Evolutionary conservation across 2,888 invertebrate genomes (phyloP).

Genomic region (Drosophila formosana): DNA sequence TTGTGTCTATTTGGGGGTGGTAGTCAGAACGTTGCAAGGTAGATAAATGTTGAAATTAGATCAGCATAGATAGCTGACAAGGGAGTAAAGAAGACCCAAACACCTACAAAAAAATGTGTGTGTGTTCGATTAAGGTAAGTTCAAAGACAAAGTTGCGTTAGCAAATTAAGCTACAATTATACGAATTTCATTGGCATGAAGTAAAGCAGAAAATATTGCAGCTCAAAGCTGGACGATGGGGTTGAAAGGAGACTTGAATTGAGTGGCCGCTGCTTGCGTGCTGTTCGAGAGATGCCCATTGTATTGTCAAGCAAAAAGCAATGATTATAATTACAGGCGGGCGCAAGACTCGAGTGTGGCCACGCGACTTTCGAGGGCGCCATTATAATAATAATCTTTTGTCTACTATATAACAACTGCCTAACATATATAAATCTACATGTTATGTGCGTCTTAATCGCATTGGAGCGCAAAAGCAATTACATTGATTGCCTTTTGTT

Average conservation of each 20-base stretch:
- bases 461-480: constrained; percentile 47
- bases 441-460: constrained; percentile 4
- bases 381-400: constrained; percentile 29
- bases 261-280: constrained; percentile 60
- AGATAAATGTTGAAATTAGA: constrained; percentile 75
- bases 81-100: constrained; percentile 22
- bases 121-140: constrained; percentile 12
- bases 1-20: constrained; percentile 58
- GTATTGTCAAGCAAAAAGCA: constrained; percentile 37
- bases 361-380: constrained; percentile 58
- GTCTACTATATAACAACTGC: background rate
- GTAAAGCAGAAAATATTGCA: background rate
- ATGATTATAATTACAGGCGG: constrained; percentile 70
- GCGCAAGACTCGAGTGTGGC: constrained; percentile 52
- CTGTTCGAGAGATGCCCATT: constrained; percentile 48
- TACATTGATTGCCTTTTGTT: constrained; percentile 54
- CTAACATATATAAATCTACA: background rate
- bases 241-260: background rate
- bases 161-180: constrained; percentile 5
- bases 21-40: constrained; percentile 59
- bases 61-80: constrained; percentile 65
- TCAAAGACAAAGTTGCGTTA: constrained; percentile 7
- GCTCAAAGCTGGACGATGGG: no score
- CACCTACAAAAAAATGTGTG: constrained; percentile 8
- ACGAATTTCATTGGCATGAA: background rate